Evolutionary conservation across 37 sponge, comb jelly and placozoan genomes (phyloP).

Genomic region (Aplysina aerophoba): DNA sequence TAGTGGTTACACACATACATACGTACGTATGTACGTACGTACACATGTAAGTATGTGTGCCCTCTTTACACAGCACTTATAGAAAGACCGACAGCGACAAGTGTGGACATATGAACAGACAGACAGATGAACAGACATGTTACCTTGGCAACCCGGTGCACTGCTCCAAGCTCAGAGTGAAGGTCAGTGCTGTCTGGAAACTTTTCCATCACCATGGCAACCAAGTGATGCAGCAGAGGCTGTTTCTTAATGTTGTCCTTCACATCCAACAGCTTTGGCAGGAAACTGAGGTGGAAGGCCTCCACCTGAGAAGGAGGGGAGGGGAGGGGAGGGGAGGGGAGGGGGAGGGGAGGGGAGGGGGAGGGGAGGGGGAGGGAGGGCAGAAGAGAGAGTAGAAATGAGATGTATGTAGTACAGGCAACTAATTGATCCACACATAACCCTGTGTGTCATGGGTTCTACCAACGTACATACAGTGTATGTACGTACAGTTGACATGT

Average conservation of each 20-base stretch:
- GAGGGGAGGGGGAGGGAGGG: too few relatives aligned
- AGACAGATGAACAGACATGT: background rate
- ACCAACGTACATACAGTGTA: too few relatives aligned
- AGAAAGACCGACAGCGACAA: too few relatives aligned
- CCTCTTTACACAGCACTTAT: too few relatives aligned
- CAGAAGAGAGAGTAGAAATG: too few relatives aligned
- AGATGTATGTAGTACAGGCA: too few relatives aligned
- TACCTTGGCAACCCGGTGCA: conserved; percentile 87
- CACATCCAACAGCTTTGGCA: conserved; percentile 77
- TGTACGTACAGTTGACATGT: too few relatives aligned
- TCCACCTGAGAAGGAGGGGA: conserved; percentile 45
- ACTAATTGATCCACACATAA: too few relatives aligned
- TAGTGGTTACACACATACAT: background rate
- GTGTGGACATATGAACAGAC: background rate
- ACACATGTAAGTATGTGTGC: background rate
- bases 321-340: too few relatives aligned
- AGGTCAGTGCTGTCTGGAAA: conserved; percentile 83
- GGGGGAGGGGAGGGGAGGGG: too few relatives aligned
- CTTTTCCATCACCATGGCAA: conserved; percentile 80
- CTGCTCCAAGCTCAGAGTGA: conserved; percentile 72
- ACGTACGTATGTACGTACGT: background rate
- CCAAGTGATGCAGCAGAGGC: conserved; percentile 84
- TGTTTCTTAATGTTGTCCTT: conserved; percentile 93
- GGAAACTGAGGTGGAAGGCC: conserved; percentile 86
- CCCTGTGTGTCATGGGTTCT: too few relatives aligned